A percentile compares a stretch with the other conserved stretches of the same genome.
phyloP scores from a whole-genome alignment of 1,140 invertebrate genomes.

The Papilio xuthus region DNA sequence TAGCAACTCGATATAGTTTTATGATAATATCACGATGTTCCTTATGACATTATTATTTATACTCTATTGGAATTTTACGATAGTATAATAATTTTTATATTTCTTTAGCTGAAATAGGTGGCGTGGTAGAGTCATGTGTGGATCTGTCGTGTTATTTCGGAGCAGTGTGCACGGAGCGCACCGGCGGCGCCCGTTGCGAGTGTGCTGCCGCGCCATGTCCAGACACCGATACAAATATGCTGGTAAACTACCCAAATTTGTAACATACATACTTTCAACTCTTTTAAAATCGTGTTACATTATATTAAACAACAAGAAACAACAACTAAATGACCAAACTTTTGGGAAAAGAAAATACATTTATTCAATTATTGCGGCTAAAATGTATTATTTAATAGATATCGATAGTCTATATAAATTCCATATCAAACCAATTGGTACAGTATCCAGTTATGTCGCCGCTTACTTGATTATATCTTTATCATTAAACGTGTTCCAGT shows the following conservation, averaged over 20 bases:
- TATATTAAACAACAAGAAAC: background rate
- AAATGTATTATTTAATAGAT: background rate
- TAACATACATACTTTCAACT: background rate
- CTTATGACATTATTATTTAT: background rate
- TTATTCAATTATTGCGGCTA: background rate
- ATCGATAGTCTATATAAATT: background rate
- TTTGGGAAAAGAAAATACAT: background rate
- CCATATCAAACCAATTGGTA: background rate
- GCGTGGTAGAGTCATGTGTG: slow-evolving; percentile 85
- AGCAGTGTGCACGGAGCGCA: slow-evolving; percentile 89
- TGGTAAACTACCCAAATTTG: slow-evolving; percentile 65
- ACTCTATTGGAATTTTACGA: background rate
- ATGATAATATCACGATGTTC: background rate
- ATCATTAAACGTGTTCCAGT: background rate
- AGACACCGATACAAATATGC: slow-evolving; percentile 81
- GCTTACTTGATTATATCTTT: background rate
- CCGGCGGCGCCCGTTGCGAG: slow-evolving; percentile 86
- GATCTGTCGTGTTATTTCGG: slow-evolving; percentile 92
- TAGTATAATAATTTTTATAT: background rate
- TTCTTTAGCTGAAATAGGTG: slow-evolving; percentile 84
- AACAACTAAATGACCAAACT: background rate
- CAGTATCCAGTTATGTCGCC: background rate
- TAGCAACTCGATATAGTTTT: background rate
- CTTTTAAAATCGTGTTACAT: background rate
- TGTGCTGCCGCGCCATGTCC: slow-evolving; percentile 86